Evolutionary conservation across 2,888 invertebrate species (phyloP).

Genomic region (Agrotis clavis): DNA sequence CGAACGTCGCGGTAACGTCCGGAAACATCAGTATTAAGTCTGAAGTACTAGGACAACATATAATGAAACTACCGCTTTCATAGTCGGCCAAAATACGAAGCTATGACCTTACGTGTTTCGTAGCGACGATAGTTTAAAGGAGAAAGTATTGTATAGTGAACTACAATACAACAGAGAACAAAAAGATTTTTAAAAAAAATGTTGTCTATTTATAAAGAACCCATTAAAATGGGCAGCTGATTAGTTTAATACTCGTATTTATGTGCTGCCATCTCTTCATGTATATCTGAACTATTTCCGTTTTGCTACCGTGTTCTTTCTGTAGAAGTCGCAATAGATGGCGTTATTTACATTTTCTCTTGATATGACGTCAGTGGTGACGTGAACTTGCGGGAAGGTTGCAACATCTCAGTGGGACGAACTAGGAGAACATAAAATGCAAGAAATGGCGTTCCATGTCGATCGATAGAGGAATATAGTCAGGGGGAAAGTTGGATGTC

Average conservation of each 20-base stretch:
- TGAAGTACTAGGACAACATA: slow-evolving; percentile 18
- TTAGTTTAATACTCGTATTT: background rate
- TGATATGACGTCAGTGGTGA: slow-evolving; percentile 5
- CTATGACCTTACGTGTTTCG: background rate
- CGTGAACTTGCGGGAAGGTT: slow-evolving; percentile 16
- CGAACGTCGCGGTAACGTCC: background rate
- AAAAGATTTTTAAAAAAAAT: too few species aligned
- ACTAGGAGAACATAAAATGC: slow-evolving; percentile 34
- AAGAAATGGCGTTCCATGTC: background rate
- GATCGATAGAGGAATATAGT: background rate
- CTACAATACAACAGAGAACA: too few species aligned
- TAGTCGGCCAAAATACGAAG: background rate
- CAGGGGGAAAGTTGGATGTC: slow-evolving; percentile 6
- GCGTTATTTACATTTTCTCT: slow-evolving; percentile 11
- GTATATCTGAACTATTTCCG: background rate
- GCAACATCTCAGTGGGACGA: slow-evolving; percentile 21
- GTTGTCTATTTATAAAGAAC: too few species aligned
- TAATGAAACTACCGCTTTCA: background rate
- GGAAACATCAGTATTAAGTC: slow-evolving; percentile 4
- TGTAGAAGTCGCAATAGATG: slow-evolving; percentile 16
- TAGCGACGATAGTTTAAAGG: background rate
- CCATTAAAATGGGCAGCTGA: background rate
- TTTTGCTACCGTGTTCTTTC: background rate
- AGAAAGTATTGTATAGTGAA: background rate
- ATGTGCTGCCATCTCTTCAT: slow-evolving; percentile 26